Conservation (phyloP, 1,140 invertebrate species). For the Sarcophaga peregrina region DNA sequence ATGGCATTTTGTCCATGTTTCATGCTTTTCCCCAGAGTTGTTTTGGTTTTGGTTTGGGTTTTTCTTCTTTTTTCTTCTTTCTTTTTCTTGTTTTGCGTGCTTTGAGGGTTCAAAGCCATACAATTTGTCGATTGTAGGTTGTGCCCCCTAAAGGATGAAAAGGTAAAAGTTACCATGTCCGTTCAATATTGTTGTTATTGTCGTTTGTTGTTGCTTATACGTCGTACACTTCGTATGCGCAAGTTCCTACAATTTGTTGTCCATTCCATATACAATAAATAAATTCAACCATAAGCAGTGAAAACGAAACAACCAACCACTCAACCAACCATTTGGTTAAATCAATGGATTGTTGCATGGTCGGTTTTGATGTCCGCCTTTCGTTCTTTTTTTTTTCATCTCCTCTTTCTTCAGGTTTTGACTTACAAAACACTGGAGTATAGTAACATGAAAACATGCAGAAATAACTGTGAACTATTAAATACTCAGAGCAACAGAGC, state of each 20-base stretch:
- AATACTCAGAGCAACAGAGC: background rate
- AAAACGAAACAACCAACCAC: background rate
- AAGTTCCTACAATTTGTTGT: background rate
- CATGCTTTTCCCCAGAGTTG: background rate
- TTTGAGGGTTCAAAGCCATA: slow-evolving; percentile 37
- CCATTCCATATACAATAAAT: background rate
- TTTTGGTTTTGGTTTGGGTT: background rate
- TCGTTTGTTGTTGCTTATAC: background rate
- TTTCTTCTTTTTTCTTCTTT: background rate
- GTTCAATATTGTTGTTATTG: slow-evolving; percentile 13
- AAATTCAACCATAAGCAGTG: background rate
- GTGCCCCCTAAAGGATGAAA: slow-evolving; percentile 59
- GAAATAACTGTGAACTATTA: background rate
- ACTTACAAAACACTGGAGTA: too few relatives aligned
- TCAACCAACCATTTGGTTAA: background rate
- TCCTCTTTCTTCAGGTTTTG: too few relatives aligned
- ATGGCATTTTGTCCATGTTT: background rate
- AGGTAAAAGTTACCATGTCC: slow-evolving; percentile 50
- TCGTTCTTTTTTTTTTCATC: too few relatives aligned
- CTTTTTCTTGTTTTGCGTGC: background rate
- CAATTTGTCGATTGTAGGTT: slow-evolving; percentile 56
- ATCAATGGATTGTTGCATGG: background rate
- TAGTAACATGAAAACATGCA: background rate
- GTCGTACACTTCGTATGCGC: slow-evolving; percentile 12
- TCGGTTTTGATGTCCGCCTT: too few relatives aligned